phyloP scores from a whole-genome alignment of 2,797 vertebrate genomes.

The Pipistrellus nathusii region DNA sequence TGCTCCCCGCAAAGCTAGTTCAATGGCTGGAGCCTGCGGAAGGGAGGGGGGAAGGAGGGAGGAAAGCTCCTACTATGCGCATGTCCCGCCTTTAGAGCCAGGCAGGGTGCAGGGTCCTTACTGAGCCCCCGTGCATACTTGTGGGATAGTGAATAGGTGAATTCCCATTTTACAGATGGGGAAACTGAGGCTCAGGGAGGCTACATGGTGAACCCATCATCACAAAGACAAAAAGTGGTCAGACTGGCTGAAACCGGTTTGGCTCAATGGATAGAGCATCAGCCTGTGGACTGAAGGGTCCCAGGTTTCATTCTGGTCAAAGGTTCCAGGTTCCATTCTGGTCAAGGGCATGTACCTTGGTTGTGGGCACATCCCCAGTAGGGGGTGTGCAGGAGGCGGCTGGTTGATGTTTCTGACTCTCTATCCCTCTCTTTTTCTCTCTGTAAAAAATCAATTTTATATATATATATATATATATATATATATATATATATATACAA shows the following conservation, averaged over 20 bases:
- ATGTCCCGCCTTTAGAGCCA: neutral
- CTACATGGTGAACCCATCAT: neutral
- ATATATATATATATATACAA: too few species aligned
- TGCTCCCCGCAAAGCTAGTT: neutral
- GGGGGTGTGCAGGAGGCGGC: too few species aligned
- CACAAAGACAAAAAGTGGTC: neutral
- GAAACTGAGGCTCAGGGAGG: slow-evolving; percentile 38
- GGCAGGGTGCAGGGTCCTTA: rapidly evolving
- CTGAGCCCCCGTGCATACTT: neutral
- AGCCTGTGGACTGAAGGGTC: too few species aligned
- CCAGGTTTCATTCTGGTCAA: too few species aligned
- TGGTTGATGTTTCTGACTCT: too few species aligned
- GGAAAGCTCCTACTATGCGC: rapidly evolving
- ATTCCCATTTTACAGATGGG: neutral
- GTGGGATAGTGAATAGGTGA: neutral
- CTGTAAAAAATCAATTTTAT: too few species aligned
- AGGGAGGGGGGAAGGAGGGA: rapidly evolving
- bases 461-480: too few species aligned
- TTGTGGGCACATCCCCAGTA: too few species aligned
- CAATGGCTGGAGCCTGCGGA: rapidly evolving
- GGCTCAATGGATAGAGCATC: too few species aligned
- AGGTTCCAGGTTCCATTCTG: too few species aligned
- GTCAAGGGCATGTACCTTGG: too few species aligned
- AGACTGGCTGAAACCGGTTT: neutral
- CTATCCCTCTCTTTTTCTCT: too few species aligned